Evolutionary conservation across 1,140 invertebrate species (phyloP), one percentile per base, ranked within the genome.

Genomic region (Parasteatoda tepidariorum): DNA sequence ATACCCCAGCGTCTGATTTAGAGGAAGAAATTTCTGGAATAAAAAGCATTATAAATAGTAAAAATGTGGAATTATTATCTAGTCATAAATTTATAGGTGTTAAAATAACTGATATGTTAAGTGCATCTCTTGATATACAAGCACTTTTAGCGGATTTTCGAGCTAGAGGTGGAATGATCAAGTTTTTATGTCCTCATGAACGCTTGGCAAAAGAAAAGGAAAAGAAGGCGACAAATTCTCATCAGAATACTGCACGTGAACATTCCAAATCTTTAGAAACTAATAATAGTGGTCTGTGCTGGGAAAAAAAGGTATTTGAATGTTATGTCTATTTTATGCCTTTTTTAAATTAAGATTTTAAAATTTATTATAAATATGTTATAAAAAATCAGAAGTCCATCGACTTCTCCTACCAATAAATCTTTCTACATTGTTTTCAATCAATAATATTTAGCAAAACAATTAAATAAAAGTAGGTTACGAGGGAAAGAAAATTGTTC

Each of bases 121-220:
- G 55, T 48, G 54, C 55, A 0, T 75, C 73, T 6, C 13, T 62
- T 31, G 62, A 76, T 15, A 90, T 96, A 13, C 93, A 94, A 89
- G 90, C 91, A 1, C 86, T 95, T 54, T 88, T 98, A 2, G 94
- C 97, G 0, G 92, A 96, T 88, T 98, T 95, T 88, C 91, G 97
- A 55, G 95, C 97, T 7, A 92, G 93, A 75, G 97, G 97, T 4
- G 93, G 94, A 34, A 91, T 93, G n/a, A 90, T 94, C 31, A 86
- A 89, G 61, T 85, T 54, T 33, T 88, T 85, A 85, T 88, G 5
- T 31, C 76, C 59, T 26, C 82, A 82, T 84, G 85, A 86, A 38
- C 74, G 55, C 24, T n/a, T 48, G 24, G 64, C 64, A n/a, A 76
- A 48, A 55, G 84, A 85, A 66, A 79, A 78, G 62, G 79, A 83